phyloP scores from a whole-genome alignment of 1,140 invertebrate genomes.

The Samia ricini region DNA sequence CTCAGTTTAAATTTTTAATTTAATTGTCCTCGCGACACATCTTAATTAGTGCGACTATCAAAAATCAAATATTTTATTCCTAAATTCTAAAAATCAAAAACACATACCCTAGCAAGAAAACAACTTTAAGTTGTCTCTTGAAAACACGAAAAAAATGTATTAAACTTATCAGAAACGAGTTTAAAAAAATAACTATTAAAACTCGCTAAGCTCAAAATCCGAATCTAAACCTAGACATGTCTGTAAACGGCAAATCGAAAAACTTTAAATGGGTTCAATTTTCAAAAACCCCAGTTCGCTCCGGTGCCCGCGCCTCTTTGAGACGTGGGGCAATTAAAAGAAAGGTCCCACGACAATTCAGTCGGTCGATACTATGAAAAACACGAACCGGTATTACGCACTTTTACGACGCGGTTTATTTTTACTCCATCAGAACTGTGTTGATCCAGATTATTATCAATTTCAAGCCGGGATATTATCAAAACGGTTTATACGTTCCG shows the following conservation, averaged over 20 bases:
- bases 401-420: too few relatives aligned
- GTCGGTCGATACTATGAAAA: slow-evolving; percentile 20
- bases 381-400: neutral
- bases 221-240: slow-evolving; percentile 25
- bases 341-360: slow-evolving; percentile 31
- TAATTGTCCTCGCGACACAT: too few relatives aligned
- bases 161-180: slow-evolving; percentile 1
- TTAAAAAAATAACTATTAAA: slow-evolving; percentile 4
- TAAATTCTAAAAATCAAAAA: neutral
- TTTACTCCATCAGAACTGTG: too few relatives aligned
- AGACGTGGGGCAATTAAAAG: slow-evolving; percentile 42
- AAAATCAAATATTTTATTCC: neutral
- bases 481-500: too few relatives aligned
- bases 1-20: too few relatives aligned
- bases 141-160: neutral
- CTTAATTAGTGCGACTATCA: too few relatives aligned
- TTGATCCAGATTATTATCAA: too few relatives aligned
- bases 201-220: slow-evolving; percentile 10
- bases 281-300: slow-evolving; percentile 11
- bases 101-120: neutral
- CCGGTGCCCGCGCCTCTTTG: slow-evolving; percentile 5
- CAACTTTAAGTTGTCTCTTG: neutral
- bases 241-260: slow-evolving; percentile 40
- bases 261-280: slow-evolving; percentile 45
- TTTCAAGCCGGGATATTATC: too few relatives aligned